Base-by-base conservation (phyloP, 1,140 invertebrate species). In the Saccostrea glomerata region DNA sequence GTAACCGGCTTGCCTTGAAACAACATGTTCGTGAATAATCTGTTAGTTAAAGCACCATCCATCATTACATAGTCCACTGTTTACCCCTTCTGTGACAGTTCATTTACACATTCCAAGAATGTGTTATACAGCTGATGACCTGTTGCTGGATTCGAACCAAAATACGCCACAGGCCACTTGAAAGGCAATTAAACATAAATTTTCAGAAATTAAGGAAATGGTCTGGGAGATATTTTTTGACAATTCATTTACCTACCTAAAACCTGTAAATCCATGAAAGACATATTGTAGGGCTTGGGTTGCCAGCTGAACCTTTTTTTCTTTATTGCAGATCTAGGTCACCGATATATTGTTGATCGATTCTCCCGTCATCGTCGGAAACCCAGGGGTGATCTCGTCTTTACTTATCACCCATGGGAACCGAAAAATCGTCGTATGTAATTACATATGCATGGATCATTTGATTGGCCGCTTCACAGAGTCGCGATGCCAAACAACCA, bases 41-140 rank as follows among this genome's bases (percentile, higher is more conserved):
- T 84, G 73, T 90, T 90, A 20, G 89, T 88, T 23, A 87, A 87
- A 25, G 87, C 89, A 77, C 89, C 89, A 88, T 90, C 89, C 40
- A 84, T 25, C 87, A 87, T 90, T 23, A 90, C 85, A 66, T 86
- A 88, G 54, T 89, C 89, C 15, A 83, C 60, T 77, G 85, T 85
- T 77, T 88, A 90, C 0, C 87, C 89, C 77, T 70, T 36, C 23
- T 87, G 85, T 54, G 88, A 73, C 15, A 90, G 30, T 73, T 56
- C 55, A 54, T 86, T 36, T n/a, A 90, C 89, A 85, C 87, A 86
- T 63, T 84, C 60, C 89, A 87, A 90, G 56, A 90, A 90, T 2
- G 84, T 90, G 15, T 77, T 89, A 30, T 82, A 90, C 17, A 90
- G 30, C 56, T 90, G 70, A 54, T 86, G 85, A 47, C 87, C 87